Base-by-base conservation (phyloP, 2,113 vertebrate species). In the Vombatus ursinus region DNA sequence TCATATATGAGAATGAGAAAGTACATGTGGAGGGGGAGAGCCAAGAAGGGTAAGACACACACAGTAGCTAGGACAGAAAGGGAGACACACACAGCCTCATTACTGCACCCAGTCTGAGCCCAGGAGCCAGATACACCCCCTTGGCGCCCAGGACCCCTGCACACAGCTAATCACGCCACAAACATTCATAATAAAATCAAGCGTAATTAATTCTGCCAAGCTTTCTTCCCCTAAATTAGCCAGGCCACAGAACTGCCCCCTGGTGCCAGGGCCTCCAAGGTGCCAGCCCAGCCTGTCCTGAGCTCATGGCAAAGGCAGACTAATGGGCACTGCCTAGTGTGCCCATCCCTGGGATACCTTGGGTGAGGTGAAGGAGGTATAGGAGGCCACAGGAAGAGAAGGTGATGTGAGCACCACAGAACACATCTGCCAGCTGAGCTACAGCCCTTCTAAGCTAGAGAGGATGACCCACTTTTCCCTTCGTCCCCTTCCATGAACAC, bases 121-220 rank as follows among this genome's bases (percentile, higher is more conserved):
- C 23, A 92, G 90, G 50, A 57, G 1, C 48, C 92, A 68, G 54
- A 25, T 14, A 9, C 6, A 25, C 47, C 22, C 47, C 54, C 54
- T 5, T 16, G 10, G 61, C 51, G 92, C 93, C 93, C 52, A 16
- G 94, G 94, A 94, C 91, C 94, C 92, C 94, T 31, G 91, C 16
- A 26, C 91, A 12, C 51, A 0, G 8, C 95, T 96, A 95, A 96
- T 91, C 96, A 31, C 0, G 89, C 90, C 44, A 93, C 95, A 96
- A 94, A 97, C 51, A 95, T 96, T 93, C 96, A 93, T 96, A 96
- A 94, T 96, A 96, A 96, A 97, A 94, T 92, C 94, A 49, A 95
- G 93, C 68, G 77, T 95, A 96, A 98, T 97, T 96, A 95, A 95
- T 94, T 96, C 93, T 97, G 92, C 89, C 10, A 0, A 50, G 95